Conservation (phyloP, 2,113 vertebrate species). For the Vulpes lagopus region DNA sequence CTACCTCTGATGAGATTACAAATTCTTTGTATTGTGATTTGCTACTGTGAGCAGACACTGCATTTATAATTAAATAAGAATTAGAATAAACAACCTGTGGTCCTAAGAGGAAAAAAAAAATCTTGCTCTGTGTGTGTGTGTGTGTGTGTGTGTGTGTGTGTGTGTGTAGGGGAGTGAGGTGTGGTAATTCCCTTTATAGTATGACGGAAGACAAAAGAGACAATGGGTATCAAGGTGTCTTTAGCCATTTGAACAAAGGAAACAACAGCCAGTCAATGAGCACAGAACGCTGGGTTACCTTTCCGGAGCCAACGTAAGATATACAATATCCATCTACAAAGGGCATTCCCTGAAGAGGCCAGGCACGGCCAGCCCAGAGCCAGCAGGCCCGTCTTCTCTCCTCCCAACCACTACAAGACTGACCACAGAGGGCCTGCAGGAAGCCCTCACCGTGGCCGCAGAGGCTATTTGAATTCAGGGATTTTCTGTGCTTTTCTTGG, state of each 20-base stretch:
- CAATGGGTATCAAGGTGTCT: not conserved
- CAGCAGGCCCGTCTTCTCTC: not conserved
- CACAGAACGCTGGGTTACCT: not conserved
- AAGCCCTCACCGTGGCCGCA: rapidly evolving
- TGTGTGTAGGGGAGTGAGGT: not conserved
- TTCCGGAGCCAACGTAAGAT: not conserved
- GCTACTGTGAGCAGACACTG: not conserved
- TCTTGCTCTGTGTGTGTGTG: not conserved
- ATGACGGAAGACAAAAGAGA: not conserved
- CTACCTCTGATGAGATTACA: not conserved
- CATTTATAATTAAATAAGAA: not conserved
- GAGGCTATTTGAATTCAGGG: not conserved
- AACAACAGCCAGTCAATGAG: not conserved
- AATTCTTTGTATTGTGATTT: not conserved
- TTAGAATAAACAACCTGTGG: not conserved
- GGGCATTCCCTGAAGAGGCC: not conserved
- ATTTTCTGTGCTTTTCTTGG: not conserved
- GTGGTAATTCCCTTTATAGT: not conserved
- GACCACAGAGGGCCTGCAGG: not conserved
- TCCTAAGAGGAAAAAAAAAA: not conserved
- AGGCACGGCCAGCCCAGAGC: not conserved
- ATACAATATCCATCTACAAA: too few species aligned
- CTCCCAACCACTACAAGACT: not conserved
- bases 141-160: not conserved
- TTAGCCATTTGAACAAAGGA: not conserved